Base-by-base conservation (phyloP, 2,888 invertebrate species). In the Cheilosia soror region DNA sequence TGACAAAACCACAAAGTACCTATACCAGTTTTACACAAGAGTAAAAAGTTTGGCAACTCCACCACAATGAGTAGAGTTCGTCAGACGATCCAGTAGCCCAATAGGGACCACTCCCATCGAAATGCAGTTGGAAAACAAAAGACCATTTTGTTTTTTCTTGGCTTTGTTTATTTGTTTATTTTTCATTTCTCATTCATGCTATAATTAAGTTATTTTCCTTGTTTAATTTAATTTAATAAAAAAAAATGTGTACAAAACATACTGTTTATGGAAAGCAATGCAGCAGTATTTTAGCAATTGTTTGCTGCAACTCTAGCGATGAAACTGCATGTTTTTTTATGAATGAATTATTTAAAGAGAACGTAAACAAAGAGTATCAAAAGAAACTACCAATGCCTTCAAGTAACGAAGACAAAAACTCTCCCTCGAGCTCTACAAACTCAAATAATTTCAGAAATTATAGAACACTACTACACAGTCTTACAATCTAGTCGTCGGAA, bases 401-500 rank as follows among this genome's bases (percentile, higher is more conserved):
- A 80, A 87, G 79, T 87, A 87, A 87, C 87, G 87, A 87, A 87
- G 87, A 83, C 87, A 76, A 76, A 76, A 73, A 71, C 75, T 80
- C 85, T 66, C 66, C 65, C 71, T 71, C 53, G 66, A 76, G 57
- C 80, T 53, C 63, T 65, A 75, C 57, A 75, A 80, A 76, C 53
- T 73, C 63, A 81, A 37, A 37, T 78, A 86, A 82, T 78, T 78
- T 66, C 69, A 71, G 73, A 73, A 82, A 78, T 82, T 86, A 82
- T 65, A 73, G 82, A 72, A 82, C 71, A 82, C 78, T 79, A 84
- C 53, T 53, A 49, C 78, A 77, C 87, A 87, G 87, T 87, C 87
- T 87, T 88, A 82, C 92, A 91, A 15, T 87, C 85, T 88, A 93
- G 89, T 95, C 95, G 91, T 95, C 95, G 86, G 95, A 95, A 88